Evolutionary conservation across 2,797 vertebrate species (phyloP).

Genomic region (Manis pentadactyla): DNA sequence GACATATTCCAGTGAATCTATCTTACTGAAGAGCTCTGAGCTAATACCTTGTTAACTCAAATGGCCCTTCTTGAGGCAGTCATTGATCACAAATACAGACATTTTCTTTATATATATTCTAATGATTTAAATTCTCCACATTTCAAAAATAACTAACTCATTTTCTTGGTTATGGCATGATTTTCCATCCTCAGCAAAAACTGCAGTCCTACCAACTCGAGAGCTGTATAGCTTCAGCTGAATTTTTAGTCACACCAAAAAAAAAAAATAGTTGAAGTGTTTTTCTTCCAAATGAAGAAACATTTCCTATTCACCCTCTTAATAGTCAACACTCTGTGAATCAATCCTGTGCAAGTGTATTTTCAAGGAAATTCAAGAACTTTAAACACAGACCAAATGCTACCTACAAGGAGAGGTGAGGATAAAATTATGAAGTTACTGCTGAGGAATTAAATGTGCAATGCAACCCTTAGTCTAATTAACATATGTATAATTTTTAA

Average conservation of each 20-base stretch:
- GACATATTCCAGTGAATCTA: background rate
- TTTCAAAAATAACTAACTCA: constrained; percentile 51
- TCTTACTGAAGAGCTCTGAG: background rate
- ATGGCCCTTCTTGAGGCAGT: background rate
- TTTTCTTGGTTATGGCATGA: constrained; percentile 30
- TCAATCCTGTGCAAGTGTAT: background rate
- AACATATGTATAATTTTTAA: background rate
- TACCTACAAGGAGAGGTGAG: background rate
- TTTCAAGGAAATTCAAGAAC: background rate
- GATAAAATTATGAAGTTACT: background rate
- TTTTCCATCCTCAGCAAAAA: constrained; percentile 44
- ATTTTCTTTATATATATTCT: background rate
- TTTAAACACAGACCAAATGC: background rate
- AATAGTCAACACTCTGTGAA: background rate
- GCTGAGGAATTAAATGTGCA: background rate
- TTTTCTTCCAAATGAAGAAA: constrained; percentile 26
- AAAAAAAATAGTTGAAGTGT: background rate
- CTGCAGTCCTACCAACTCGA: background rate
- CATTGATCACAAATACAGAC: background rate
- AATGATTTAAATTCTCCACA: background rate
- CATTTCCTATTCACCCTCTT: background rate
- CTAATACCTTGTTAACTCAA: background rate
- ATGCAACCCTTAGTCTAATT: background rate
- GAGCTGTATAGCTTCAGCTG: constrained; percentile 1
- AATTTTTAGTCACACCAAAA: constrained; percentile 21